A percentile compares a stretch with the other conserved stretches of the same genome.
Conservation (phyloP, 2,113 vertebrate genomes). For the Butorides virescens region DNA sequence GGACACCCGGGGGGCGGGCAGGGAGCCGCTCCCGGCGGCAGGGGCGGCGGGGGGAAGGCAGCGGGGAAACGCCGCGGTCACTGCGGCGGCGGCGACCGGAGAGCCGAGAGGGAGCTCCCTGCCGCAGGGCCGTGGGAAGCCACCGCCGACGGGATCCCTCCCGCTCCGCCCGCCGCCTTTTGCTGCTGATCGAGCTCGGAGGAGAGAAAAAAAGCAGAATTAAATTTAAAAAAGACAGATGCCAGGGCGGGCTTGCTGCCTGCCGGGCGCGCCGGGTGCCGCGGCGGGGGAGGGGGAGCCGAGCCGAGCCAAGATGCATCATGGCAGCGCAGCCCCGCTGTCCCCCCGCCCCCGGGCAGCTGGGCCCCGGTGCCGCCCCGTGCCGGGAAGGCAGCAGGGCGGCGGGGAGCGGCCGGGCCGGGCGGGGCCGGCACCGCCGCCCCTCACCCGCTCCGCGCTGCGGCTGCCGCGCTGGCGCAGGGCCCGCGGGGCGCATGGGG, state of each 20-base stretch:
- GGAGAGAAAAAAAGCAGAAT: not conserved
- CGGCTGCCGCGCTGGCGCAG: not conserved
- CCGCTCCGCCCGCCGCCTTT: not conserved
- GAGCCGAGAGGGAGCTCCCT: fast-evolving
- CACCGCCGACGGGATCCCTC: not conserved
- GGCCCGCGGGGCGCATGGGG: not conserved
- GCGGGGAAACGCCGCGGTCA: not conserved
- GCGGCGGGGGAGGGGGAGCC: not conserved
- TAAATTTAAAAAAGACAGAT: not conserved
- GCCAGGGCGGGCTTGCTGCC: not conserved
- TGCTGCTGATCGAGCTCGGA: not conserved
- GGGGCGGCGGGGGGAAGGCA: too few relatives aligned
- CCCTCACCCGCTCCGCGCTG: not conserved
- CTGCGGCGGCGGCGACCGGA: not conserved
- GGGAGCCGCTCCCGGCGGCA: not conserved
- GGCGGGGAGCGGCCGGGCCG: not conserved
- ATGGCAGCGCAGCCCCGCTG: not conserved
- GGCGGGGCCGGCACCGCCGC: conserved; percentile 52
- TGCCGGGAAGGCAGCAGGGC: not conserved
- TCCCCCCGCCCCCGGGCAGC: not conserved
- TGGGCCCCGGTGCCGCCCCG: not conserved
- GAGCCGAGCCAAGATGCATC: not conserved
- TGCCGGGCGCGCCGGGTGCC: not conserved
- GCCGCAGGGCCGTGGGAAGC: not conserved
- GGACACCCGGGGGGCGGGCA: fast-evolving